Conservation (phyloP, 2,888 invertebrate genomes). For the Schizotus pectinicornis region DNA sequence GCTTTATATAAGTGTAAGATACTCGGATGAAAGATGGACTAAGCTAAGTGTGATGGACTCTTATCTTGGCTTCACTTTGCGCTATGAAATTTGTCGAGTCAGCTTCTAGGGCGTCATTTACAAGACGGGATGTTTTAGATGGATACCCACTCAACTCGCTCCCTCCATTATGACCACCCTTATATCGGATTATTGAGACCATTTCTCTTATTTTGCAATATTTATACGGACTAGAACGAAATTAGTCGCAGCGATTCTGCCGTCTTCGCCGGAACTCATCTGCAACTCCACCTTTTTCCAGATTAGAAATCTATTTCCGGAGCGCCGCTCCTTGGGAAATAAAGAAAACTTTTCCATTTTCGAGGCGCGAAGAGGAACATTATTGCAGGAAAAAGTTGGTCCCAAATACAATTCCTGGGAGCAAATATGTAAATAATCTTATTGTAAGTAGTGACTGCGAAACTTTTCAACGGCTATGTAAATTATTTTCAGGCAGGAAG, state of each 20-base stretch:
- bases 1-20: slow-evolving; percentile 32
- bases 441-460: slow-evolving; percentile 37
- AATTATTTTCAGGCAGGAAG: slow-evolving; percentile 37
- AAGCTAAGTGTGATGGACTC: slow-evolving; percentile 43
- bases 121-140: slow-evolving; percentile 35
- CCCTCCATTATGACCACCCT: slow-evolving; percentile 29
- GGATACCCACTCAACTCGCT: slow-evolving; percentile 33
- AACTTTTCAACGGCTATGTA: slow-evolving; percentile 38
- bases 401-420: slow-evolving; percentile 30
- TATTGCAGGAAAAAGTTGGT: slow-evolving; percentile 22
- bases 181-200: slow-evolving; percentile 28
- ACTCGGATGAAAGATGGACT: slow-evolving; percentile 42
- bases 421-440: slow-evolving; percentile 38
- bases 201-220: slow-evolving; percentile 16
- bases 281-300: slow-evolving; percentile 9
- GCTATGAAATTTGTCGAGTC: slow-evolving; percentile 43
- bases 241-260: too few relatives aligned
- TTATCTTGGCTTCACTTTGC: slow-evolving; percentile 41
- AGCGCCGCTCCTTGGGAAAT: slow-evolving; percentile 9
- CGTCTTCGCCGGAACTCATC: slow-evolving; percentile 11
- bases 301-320: slow-evolving; percentile 25
- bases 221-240: slow-evolving; percentile 2
- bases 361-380: slow-evolving; percentile 14
- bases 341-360: slow-evolving; percentile 27
- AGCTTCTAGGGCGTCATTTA: slow-evolving; percentile 35